A percentile compares a stretch with the other conserved stretches of the same genome.
These are phyloP conservation scores for Lissocephala sabroskyi DNA, from an alignment of 2,888 invertebrate species.

Conservation along the genomic window DNA sequence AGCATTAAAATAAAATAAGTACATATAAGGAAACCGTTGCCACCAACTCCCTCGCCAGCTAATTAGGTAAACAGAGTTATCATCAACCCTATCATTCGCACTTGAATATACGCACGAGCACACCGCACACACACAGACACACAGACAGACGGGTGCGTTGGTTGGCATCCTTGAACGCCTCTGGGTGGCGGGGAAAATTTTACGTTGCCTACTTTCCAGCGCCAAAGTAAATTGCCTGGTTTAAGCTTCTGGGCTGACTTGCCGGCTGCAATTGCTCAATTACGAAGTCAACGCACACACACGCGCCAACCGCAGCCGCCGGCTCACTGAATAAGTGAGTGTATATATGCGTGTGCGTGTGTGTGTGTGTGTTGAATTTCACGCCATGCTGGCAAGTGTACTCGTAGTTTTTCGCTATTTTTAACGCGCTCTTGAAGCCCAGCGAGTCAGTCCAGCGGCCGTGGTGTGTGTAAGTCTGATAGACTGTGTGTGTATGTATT, in stretches of 20 bases:
- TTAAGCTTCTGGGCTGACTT: background rate
- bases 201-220: slow-evolving; percentile 54
- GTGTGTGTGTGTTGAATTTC: slow-evolving; percentile 50
- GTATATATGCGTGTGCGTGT: slow-evolving; percentile 19
- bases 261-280: slow-evolving; percentile 52
- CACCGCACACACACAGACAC: background rate
- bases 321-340: background rate
- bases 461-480: slow-evolving; percentile 5
- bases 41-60: too few species aligned
- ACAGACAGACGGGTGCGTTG: background rate
- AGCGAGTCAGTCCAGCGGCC: too few species aligned
- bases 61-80: background rate
- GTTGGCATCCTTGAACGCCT: too few species aligned
- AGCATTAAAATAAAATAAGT: too few species aligned
- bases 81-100: too few species aligned
- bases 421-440: slow-evolving; percentile 49
- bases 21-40: too few species aligned
- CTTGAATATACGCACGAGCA: background rate
- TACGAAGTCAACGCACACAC: slow-evolving; percentile 30
- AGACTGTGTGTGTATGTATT: slow-evolving; percentile 8
- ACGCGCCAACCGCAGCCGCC: slow-evolving; percentile 4
- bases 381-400: slow-evolving; percentile 62
- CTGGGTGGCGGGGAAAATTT: slow-evolving; percentile 3
- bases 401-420: slow-evolving; percentile 61
- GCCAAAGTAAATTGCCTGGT: slow-evolving; percentile 32